A percentile compares a stretch with the other conserved stretches of the same genome.
These are phyloP conservation scores for Rhabditophanes sp. DNA, from an alignment of 2,888 invertebrate species.

Conservation along the genomic window DNA sequence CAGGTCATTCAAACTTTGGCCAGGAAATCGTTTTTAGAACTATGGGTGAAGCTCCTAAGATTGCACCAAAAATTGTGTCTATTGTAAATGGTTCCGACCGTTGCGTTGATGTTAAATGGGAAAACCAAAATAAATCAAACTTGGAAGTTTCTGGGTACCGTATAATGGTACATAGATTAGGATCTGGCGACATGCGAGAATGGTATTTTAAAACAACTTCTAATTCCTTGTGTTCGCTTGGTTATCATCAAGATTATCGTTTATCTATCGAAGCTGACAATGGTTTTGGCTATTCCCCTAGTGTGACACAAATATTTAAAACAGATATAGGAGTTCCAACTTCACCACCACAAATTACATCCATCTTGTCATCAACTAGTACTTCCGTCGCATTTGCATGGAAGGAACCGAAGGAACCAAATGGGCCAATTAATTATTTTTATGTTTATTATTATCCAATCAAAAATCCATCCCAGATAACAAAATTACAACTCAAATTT, in stretches of 20 bases:
- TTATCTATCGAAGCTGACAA: conserved; percentile 28
- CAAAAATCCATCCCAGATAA: conserved; percentile 2
- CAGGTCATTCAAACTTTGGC: conserved; percentile 35
- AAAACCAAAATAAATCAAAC: conserved; percentile 7
- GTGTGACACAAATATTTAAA: conserved; percentile 17
- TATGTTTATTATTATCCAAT: conserved; percentile 16
- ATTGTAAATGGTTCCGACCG: conserved; percentile 21
- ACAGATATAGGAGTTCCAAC: conserved; percentile 28
- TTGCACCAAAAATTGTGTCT: conserved; percentile 19
- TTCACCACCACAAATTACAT: conserved; percentile 23
- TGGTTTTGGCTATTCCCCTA: conserved; percentile 30
- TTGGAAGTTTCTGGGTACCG: conserved; percentile 16
- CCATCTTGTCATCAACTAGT: conserved; percentile 10
- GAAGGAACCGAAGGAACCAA: conserved; percentile 15
- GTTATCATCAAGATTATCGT: conserved; percentile 17
- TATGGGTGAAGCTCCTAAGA: conserved; percentile 23
- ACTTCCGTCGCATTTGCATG: conserved; percentile 13
- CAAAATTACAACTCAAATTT: conserved; percentile 13
- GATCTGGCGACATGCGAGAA: conserved; percentile 11
- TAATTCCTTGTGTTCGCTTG: conserved; percentile 22
- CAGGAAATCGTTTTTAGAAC: conserved; percentile 30
- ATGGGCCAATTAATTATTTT: conserved; percentile 16
- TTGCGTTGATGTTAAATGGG: conserved; percentile 26
- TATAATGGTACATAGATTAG: conserved; percentile 17
- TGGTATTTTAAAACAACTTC: conserved; percentile 20